phyloP scores from a whole-genome alignment of 2,113 vertebrate species.

The Pedionomus torquatus region DNA sequence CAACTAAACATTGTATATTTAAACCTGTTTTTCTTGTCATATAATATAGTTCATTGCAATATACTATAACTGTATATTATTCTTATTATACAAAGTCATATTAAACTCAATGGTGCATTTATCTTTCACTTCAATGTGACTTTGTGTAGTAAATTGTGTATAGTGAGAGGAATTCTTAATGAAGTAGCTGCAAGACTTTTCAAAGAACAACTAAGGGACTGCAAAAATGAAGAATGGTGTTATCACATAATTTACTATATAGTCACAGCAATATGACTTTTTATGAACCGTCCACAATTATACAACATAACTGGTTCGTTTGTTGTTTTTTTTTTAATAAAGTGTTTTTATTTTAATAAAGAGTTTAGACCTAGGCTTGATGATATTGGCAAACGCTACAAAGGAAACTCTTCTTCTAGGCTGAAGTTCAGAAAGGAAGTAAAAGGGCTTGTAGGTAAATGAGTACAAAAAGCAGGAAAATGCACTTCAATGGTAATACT shows the following conservation, averaged over 20 bases:
- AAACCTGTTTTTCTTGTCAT: conserved; percentile 9
- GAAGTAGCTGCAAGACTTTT: conserved; percentile 29
- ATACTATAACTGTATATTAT: conserved; percentile 37
- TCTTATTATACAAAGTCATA: conserved; percentile 58
- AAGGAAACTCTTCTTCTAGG: background rate
- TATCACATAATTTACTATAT: background rate
- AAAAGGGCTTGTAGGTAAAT: background rate
- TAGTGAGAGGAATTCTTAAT: conserved; percentile 65
- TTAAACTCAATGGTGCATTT: conserved; percentile 71
- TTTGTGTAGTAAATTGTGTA: conserved; percentile 71
- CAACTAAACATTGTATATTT: background rate
- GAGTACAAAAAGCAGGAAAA: background rate
- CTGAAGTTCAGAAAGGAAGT: background rate
- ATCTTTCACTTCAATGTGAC: conserved; percentile 74
- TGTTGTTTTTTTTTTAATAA: background rate
- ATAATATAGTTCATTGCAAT: background rate
- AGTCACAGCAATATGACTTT: background rate
- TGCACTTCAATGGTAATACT: background rate
- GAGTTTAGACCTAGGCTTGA: background rate
- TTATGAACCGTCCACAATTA: background rate
- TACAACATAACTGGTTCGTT: background rate
- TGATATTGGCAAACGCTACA: background rate
- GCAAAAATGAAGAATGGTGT: conserved; percentile 53
- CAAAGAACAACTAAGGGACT: conserved; percentile 49
- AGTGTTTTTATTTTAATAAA: background rate